phyloP scores from a whole-genome alignment of 2,888 invertebrate species.

The Chesias legatella region DNA sequence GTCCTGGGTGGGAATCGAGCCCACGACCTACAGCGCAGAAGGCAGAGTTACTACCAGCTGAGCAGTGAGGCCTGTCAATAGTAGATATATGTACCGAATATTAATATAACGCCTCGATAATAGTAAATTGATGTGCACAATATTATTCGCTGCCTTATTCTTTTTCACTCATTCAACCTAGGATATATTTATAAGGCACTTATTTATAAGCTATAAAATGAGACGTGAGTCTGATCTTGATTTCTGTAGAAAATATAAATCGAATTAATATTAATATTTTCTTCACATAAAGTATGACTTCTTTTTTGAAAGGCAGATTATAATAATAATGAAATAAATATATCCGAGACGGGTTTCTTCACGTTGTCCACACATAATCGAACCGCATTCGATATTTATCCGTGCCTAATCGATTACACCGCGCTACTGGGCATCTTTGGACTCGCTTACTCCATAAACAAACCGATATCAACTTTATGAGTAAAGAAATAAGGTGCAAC shows the following conservation, averaged over 20 bases:
- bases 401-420: conserved; percentile 58
- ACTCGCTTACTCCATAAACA: conserved; percentile 16
- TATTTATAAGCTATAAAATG: too few species aligned
- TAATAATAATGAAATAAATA: conserved; percentile 23
- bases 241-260: background rate
- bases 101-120: too few species aligned
- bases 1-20: too few species aligned
- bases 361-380: conserved; percentile 41
- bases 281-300: background rate
- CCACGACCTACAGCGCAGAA: too few species aligned
- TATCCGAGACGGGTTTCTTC: conserved; percentile 30
- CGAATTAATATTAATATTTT: background rate
- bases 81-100: too few species aligned
- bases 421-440: conserved; percentile 54
- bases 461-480: conserved; percentile 7
- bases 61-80: too few species aligned
- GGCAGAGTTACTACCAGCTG: too few species aligned
- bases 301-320: background rate
- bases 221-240: too few species aligned
- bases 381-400: conserved; percentile 42
- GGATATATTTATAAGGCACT: too few species aligned
- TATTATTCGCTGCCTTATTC: too few species aligned
- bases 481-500: background rate
- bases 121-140: too few species aligned
- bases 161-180: too few species aligned